phyloP scores from a whole-genome alignment of 2,797 vertebrate genomes.

The Liasis olivaceus region DNA sequence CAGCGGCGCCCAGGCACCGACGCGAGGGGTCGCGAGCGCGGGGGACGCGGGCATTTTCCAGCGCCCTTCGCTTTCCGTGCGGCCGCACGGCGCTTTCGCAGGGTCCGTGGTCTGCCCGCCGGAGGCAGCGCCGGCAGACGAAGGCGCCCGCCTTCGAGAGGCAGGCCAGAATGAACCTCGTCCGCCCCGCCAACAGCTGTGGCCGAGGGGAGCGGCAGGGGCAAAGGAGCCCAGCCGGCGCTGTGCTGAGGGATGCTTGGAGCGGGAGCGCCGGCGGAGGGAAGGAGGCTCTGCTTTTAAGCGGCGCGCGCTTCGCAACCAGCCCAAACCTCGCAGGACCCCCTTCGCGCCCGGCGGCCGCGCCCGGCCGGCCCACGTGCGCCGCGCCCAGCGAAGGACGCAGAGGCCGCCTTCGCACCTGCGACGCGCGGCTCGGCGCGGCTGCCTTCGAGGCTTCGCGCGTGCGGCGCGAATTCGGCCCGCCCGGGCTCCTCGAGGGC shows the following conservation, averaged over 20 bases:
- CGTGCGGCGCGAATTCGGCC: not conserved
- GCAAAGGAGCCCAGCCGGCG: not conserved
- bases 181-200: not conserved
- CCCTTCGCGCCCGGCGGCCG: no score
- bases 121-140: not conserved
- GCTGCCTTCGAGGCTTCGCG: not conserved
- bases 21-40: not conserved
- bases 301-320: not conserved
- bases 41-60: not conserved
- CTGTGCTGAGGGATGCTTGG: not conserved
- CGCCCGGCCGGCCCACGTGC: not conserved
- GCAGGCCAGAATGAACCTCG: not conserved
- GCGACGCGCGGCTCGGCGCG: not conserved
- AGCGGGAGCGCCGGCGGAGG: not conserved
- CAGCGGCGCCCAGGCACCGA: not conserved
- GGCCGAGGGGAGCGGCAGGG: not conserved
- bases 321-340: not conserved
- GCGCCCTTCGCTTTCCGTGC: not conserved
- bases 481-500: not conserved
- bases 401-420: not conserved
- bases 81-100: not conserved
- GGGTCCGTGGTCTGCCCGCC: not conserved
- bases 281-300: not conserved
- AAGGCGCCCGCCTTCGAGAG: not conserved
- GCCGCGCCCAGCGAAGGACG: not conserved